These are phyloP conservation scores for Acropternis orthonyx DNA, from an alignment of 2,797 vertebrate species.

Conservation along the genomic window DNA sequence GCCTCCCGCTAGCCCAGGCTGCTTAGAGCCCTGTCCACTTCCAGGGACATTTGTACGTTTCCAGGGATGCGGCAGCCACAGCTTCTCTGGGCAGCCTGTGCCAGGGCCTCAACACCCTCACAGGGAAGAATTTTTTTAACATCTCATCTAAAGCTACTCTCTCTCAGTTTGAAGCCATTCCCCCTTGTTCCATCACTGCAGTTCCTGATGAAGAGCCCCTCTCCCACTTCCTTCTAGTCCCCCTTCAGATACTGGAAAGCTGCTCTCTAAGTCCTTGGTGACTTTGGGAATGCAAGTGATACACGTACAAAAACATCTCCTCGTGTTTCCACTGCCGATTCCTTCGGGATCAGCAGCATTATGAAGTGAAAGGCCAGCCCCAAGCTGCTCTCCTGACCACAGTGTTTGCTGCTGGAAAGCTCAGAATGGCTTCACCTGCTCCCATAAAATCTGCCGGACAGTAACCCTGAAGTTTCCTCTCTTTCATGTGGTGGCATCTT, in stretches of 20 bases:
- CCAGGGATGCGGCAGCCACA: not conserved
- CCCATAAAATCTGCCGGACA: rapidly evolving
- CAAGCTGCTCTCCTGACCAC: not conserved
- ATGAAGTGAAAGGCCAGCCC: not conserved
- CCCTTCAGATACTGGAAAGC: not conserved
- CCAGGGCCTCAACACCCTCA: not conserved
- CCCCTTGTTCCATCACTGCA: not conserved
- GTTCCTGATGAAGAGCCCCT: not conserved
- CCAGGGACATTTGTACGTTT: not conserved
- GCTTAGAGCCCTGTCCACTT: not conserved
- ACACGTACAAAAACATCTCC: not conserved
- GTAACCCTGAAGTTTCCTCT: not conserved
- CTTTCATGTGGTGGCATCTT: not conserved
- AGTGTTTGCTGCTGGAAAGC: not conserved
- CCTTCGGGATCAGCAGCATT: not conserved
- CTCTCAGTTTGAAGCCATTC: not conserved
- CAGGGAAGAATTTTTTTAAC: not conserved
- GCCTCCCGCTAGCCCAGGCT: not conserved
- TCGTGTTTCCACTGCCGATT: not conserved
- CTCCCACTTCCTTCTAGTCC: not conserved
- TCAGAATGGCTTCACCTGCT: not conserved
- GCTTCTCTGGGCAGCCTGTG: not conserved
- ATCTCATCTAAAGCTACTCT: not conserved
- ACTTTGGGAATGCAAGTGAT: rapidly evolving
- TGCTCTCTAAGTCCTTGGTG: not conserved